These are phyloP conservation scores for Planococcus citri DNA, from an alignment of 1,140 invertebrate species.

Conservation along the genomic window DNA sequence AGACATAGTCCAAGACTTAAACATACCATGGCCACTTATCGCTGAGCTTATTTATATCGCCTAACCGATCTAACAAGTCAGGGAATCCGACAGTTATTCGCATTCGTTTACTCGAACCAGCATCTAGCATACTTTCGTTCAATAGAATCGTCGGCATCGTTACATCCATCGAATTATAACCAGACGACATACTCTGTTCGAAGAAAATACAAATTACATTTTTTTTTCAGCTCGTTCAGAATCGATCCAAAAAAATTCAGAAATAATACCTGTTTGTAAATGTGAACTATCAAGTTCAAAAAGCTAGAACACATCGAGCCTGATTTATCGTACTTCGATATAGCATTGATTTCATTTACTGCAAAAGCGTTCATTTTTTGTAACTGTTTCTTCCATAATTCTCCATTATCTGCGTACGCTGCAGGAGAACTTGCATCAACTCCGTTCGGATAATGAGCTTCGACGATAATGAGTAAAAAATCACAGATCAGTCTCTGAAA, in stretches of 20 bases:
- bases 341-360: not conserved
- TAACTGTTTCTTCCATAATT: not conserved
- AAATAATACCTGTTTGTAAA: conserved; percentile 6
- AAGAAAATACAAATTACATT: too few species aligned
- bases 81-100: not conserved
- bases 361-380: not conserved
- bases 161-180: not conserved
- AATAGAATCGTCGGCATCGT: not conserved
- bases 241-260: too few species aligned
- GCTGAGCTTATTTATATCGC: not conserved
- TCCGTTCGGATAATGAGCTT: not conserved
- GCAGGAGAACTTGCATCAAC: not conserved
- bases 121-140: not conserved
- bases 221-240: too few species aligned
- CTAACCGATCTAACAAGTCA: not conserved
- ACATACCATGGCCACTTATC: conserved; percentile 9
- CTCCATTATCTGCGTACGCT: not conserved
- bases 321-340: not conserved
- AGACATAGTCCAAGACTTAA: too few species aligned
- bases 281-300: not conserved
- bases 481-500: not conserved
- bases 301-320: not conserved
- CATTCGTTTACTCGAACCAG: not conserved
- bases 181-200: not conserved
- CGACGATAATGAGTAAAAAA: not conserved